These are phyloP conservation scores for Rana temporaria DNA, from an alignment of 2,113 vertebrate genomes.

Conservation along the genomic window DNA sequence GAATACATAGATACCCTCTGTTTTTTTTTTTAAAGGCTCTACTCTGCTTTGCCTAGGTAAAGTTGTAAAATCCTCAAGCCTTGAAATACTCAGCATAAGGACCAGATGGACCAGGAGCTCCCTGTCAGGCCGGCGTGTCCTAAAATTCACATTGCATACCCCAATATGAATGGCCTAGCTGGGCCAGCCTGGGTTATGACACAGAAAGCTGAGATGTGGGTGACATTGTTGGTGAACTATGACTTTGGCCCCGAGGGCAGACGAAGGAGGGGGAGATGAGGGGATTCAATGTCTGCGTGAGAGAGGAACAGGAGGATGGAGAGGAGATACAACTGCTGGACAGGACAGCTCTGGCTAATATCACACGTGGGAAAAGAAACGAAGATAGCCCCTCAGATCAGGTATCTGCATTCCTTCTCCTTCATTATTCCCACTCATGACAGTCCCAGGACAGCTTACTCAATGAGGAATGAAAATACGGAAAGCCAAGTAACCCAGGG, in stretches of 20 bases:
- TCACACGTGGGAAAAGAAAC: constrained; percentile 13
- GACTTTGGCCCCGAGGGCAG: constrained; percentile 29
- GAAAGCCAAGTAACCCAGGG: too few relatives aligned
- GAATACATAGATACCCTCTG: too few relatives aligned
- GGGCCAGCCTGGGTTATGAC: background rate
- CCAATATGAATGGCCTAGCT: background rate
- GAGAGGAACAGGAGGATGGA: background rate
- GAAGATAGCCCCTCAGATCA: background rate
- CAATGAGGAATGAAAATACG: too few relatives aligned
- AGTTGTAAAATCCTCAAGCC: too few relatives aligned
- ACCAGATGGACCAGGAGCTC: background rate
- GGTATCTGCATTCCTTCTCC: constrained; percentile 4
- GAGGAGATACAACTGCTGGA: constrained; percentile 24
- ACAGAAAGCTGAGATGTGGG: background rate
- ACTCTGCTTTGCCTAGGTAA: too few relatives aligned
- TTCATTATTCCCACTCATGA: too few relatives aligned
- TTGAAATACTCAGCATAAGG: background rate
- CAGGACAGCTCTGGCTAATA: background rate
- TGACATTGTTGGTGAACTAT: constrained; percentile 15
- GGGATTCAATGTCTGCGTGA: constrained; percentile 4
- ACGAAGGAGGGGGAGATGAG: background rate
- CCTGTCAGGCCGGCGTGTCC: background rate
- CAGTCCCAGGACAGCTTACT: too few relatives aligned
- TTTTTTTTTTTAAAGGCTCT: too few relatives aligned
- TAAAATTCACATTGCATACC: background rate